These are phyloP conservation scores for Pteronura brasiliensis DNA, from an alignment of 2,113 vertebrate genomes.

Conservation along the genomic window DNA sequence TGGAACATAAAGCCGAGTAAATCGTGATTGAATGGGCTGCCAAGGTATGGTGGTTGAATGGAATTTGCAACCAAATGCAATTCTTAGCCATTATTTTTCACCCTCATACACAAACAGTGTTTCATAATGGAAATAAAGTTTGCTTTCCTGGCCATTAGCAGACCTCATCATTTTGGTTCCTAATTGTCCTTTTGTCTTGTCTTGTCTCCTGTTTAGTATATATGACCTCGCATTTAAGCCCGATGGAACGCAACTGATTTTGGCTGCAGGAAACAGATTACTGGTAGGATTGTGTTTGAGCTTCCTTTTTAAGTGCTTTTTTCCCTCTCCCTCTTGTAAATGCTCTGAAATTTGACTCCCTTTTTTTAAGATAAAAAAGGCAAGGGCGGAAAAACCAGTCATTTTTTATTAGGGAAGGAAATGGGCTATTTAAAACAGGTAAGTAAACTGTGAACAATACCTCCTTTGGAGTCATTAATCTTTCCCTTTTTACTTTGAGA, in stretches of 20 bases:
- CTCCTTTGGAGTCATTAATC: conserved; percentile 37
- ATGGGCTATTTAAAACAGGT: conserved; percentile 58
- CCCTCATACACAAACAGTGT: background rate
- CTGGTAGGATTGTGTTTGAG: conserved; percentile 86
- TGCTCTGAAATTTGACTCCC: conserved; percentile 59
- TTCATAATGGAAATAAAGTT: conserved; percentile 52
- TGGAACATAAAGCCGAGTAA: background rate
- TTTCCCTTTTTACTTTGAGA: conserved; percentile 37
- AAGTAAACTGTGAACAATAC: conserved; percentile 57
- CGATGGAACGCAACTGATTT: conserved; percentile 96
- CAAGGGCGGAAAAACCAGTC: conserved; percentile 47
- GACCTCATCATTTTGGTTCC: background rate
- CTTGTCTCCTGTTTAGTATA: conserved; percentile 84
- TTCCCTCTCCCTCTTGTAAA: conserved; percentile 34
- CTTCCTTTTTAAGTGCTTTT: conserved; percentile 58
- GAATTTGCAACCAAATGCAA: conserved; percentile 47
- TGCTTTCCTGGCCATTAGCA: conserved; percentile 55
- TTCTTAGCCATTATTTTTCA: conserved; percentile 41
- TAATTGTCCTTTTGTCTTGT: conserved; percentile 58
- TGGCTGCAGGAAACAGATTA: conserved; percentile 95
- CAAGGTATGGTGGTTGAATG: conserved; percentile 27
- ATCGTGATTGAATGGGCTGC: background rate
- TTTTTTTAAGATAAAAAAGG: conserved; percentile 67
- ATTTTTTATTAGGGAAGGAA: conserved; percentile 65
- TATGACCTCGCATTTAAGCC: conserved; percentile 98